Conservation (phyloP, 2,797 vertebrate genomes). For the Cynodonichthys magdalenae region DNA sequence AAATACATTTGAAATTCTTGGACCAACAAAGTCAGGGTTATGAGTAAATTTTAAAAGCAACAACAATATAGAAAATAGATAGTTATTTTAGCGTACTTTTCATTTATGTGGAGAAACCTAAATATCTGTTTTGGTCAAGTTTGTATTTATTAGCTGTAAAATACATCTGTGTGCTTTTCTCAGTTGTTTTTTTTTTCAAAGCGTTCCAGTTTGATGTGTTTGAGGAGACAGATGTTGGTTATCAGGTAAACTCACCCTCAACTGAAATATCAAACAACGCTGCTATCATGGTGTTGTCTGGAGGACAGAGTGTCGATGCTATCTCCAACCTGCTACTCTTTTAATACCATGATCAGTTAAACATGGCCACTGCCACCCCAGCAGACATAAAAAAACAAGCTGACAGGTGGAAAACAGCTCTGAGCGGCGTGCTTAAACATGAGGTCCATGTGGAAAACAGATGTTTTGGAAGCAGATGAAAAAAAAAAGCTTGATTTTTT, state of each 20-base stretch:
- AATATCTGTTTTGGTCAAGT: no score
- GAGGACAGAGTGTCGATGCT: slow-evolving; percentile 33
- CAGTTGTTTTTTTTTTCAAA: slow-evolving; percentile 3
- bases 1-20: no score
- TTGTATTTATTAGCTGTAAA: background rate
- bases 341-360: slow-evolving; percentile 64
- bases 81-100: no score
- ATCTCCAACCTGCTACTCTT: slow-evolving; percentile 30
- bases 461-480: slow-evolving; percentile 20
- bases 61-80: no score
- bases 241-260: slow-evolving; percentile 17
- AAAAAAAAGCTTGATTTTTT: slow-evolving; percentile 12
- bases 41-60: no score
- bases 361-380: slow-evolving; percentile 39
- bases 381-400: slow-evolving; percentile 45
- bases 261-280: slow-evolving; percentile 8
- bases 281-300: slow-evolving; percentile 29
- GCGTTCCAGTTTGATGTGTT: background rate
- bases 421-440: slow-evolving; percentile 43
- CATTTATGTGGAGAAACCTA: background rate
- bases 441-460: slow-evolving; percentile 14
- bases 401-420: slow-evolving; percentile 63
- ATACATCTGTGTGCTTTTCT: background rate
- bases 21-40: no score
- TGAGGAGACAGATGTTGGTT: slow-evolving; percentile 12